These are phyloP conservation scores for Anolis sagrei DNA, from an alignment of 2,113 vertebrate genomes.

Conservation along the genomic window DNA sequence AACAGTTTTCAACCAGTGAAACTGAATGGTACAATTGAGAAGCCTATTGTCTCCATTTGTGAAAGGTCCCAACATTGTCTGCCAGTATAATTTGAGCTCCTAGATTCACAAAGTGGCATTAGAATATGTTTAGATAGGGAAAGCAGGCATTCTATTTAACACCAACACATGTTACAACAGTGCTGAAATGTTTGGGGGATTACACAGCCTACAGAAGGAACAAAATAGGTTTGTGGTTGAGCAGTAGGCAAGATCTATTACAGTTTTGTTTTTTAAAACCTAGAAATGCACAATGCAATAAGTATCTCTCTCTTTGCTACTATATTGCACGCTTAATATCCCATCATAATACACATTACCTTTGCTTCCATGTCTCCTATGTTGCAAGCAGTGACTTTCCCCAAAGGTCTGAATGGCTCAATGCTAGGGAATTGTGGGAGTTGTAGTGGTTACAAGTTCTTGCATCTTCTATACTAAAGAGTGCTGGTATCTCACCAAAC, in stretches of 20 bases:
- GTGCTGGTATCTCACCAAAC: too few species aligned
- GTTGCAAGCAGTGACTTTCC: background rate
- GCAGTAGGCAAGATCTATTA: background rate
- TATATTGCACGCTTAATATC: background rate
- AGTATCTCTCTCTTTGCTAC: background rate
- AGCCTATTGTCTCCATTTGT: accelerated
- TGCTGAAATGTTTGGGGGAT: background rate
- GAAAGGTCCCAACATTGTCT: accelerated
- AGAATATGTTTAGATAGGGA: background rate
- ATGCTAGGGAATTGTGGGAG: too few species aligned
- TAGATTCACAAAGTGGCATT: background rate
- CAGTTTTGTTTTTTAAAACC: background rate
- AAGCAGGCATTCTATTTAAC: background rate
- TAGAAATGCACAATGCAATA: background rate
- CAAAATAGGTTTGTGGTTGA: background rate
- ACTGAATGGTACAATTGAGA: background rate
- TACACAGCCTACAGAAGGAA: background rate
- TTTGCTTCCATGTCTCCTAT: background rate
- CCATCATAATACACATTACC: background rate
- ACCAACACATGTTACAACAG: background rate
- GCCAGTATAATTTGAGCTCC: background rate
- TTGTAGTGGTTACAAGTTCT: too few species aligned
- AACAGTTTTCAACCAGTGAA: background rate
- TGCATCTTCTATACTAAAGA: too few species aligned
- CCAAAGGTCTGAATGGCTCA: background rate